Evolutionary conservation across 2,113 vertebrate genomes (phyloP).

Genomic region (Strix uralensis): DNA sequence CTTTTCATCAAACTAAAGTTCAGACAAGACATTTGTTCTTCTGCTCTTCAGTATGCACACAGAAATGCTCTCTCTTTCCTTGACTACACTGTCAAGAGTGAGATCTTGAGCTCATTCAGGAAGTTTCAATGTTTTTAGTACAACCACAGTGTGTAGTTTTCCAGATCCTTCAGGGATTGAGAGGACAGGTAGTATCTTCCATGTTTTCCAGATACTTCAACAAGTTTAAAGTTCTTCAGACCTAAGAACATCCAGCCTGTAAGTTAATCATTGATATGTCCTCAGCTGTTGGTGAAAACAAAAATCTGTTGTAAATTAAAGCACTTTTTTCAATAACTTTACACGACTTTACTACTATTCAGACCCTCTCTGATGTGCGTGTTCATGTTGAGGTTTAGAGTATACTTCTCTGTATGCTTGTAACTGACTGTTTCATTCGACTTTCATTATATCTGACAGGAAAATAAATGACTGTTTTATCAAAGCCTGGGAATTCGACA

Average conservation of each 20-base stretch:
- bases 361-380: not conserved
- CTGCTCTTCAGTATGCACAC: not conserved
- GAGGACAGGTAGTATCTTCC: not conserved
- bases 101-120: not conserved
- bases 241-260: not conserved
- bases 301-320: slow-evolving; percentile 58
- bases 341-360: not conserved
- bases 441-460: slow-evolving; percentile 52
- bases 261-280: slow-evolving; percentile 30
- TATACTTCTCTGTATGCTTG: not conserved
- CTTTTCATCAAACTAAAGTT: not conserved
- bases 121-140: not conserved
- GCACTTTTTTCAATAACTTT: not conserved
- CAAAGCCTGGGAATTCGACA: slow-evolving; percentile 35
- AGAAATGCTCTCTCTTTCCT: not conserved
- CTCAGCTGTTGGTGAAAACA: slow-evolving; percentile 33
- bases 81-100: not conserved
- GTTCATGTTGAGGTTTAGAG: not conserved
- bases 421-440: slow-evolving; percentile 16
- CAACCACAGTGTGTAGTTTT: not conserved
- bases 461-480: slow-evolving; percentile 49
- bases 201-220: slow-evolving; percentile 9
- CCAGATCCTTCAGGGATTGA: not conserved
- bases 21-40: not conserved
- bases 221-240: slow-evolving; percentile 7